Evolutionary conservation across 2,113 vertebrate genomes (phyloP).

Genomic region (Microcebus ravelobensis): DNA sequence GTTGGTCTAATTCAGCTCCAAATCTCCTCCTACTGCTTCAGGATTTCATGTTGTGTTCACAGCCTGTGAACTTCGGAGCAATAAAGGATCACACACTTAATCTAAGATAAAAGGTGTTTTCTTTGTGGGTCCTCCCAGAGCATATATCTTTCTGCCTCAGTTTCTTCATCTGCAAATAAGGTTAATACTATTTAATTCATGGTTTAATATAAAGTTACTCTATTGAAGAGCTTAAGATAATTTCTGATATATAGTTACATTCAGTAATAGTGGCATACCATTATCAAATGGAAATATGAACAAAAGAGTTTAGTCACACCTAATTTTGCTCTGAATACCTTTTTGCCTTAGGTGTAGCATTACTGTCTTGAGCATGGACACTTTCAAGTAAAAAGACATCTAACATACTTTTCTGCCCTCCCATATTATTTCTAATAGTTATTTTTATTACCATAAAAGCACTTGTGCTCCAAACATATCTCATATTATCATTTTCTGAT

Average conservation of each 20-base stretch:
- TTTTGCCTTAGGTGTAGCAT: neutral
- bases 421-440: neutral
- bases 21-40: neutral
- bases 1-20: neutral
- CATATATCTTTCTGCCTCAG: neutral
- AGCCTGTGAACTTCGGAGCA: neutral
- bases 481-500: neutral
- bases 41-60: neutral
- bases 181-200: neutral
- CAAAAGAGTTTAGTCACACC: constrained; percentile 29
- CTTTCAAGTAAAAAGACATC: neutral
- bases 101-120: constrained; percentile 21
- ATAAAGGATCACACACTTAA: neutral
- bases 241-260: neutral
- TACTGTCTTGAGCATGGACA: neutral
- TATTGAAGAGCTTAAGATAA: neutral
- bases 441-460: neutral
- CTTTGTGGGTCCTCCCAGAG: neutral
- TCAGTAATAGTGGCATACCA: neutral
- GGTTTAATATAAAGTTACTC: neutral
- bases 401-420: neutral
- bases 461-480: neutral
- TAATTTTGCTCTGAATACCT: neutral
- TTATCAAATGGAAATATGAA: neutral
- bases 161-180: constrained; percentile 30